Evolutionary conservation across 2,888 invertebrate genomes (phyloP).

Genomic region (Erebia aethiops): DNA sequence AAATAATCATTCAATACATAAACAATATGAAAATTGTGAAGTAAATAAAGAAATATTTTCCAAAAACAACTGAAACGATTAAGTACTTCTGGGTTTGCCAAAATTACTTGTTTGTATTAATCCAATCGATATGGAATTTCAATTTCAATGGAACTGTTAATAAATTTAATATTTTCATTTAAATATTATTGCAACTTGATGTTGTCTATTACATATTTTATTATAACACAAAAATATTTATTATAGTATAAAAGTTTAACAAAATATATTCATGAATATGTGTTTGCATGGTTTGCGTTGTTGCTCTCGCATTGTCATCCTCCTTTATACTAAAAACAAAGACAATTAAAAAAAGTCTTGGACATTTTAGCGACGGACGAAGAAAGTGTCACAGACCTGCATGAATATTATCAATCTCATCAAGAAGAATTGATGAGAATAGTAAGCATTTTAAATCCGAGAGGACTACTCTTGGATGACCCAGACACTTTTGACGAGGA

Average conservation of each 20-base stretch:
- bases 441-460: conserved; percentile 67
- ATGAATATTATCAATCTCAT: conserved; percentile 69
- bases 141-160: not conserved
- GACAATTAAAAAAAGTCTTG: conserved; percentile 83
- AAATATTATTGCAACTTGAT: conserved; percentile 21
- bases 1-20: not conserved
- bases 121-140: not conserved
- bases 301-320: conserved; percentile 46
- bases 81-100: too few relatives aligned
- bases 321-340: conserved; percentile 53
- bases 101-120: too few relatives aligned
- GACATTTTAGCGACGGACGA: conserved; percentile 83
- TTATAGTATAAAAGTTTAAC: conserved; percentile 33
- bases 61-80: not conserved
- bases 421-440: conserved; percentile 71
- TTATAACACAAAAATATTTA: conserved; percentile 18
- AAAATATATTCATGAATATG: conserved; percentile 64
- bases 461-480: conserved; percentile 64
- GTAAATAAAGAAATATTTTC: not conserved
- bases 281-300: conserved; percentile 79
- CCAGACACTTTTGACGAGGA: conserved; percentile 68
- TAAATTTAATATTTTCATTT: conserved; percentile 1
- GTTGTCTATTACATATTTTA: conserved; percentile 28
- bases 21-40: too few relatives aligned
- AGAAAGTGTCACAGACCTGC: conserved; percentile 68